phyloP scores from a whole-genome alignment of 2,113 vertebrate species.

The Thamnophis sirtalis region DNA sequence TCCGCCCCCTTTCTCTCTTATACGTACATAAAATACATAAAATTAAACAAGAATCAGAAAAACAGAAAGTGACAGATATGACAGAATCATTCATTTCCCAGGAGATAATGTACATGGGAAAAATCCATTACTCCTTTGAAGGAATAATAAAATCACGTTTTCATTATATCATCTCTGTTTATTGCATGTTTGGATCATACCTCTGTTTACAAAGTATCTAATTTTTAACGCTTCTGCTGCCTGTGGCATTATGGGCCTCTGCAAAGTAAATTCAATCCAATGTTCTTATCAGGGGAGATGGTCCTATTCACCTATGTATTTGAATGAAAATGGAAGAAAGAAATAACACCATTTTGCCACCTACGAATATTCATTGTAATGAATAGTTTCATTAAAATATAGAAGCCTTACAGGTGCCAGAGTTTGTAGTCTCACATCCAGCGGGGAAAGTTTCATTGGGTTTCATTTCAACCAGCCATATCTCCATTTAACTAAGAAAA shows the following conservation, averaged over 20 bases:
- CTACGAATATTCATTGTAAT: background rate
- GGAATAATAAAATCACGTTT: background rate
- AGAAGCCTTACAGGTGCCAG: background rate
- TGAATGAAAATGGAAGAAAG: background rate
- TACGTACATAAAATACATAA: background rate
- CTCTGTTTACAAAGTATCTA: background rate
- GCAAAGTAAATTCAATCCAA: background rate
- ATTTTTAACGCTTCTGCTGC: fast-evolving
- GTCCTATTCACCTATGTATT: background rate
- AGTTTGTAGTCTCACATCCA: background rate
- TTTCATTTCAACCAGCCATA: background rate
- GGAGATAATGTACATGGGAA: background rate
- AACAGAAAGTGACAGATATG: background rate
- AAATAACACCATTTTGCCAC: background rate
- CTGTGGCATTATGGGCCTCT: background rate
- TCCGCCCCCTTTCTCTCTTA: background rate
- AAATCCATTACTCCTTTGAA: background rate
- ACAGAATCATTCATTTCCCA: background rate
- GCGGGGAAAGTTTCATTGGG: background rate
- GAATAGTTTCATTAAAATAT: background rate
- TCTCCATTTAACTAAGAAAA: background rate
- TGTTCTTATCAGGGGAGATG: background rate
- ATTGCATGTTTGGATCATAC: background rate
- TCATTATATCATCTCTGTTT: background rate
- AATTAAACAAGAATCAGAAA: background rate